These are phyloP conservation scores for Antheraea mylitta DNA, from an alignment of 1,140 invertebrate species.

Conservation along the genomic window DNA sequence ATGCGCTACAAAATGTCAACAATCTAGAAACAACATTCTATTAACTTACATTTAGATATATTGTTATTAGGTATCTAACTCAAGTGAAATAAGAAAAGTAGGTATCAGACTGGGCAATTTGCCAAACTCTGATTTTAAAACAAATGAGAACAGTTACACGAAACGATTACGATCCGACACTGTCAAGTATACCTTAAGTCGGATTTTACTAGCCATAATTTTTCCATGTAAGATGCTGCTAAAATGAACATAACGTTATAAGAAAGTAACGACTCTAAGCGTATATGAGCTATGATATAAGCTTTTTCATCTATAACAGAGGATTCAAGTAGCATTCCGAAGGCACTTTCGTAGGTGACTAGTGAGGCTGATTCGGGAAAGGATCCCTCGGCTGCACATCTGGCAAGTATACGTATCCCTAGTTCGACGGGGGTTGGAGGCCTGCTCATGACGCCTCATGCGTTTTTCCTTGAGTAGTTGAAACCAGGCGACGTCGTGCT, in stretches of 20 bases:
- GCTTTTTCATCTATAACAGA: no score
- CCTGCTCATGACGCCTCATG: no score
- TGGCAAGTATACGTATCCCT: no score
- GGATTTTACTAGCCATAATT: neutral
- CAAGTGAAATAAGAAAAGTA: conserved; percentile 7
- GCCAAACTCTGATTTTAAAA: conserved; percentile 28
- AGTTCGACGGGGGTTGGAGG: no score
- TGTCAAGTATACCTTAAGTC: neutral
- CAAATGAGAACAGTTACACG: conserved; percentile 15
- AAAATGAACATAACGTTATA: neutral
- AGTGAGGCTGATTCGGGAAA: no score
- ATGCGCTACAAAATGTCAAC: neutral
- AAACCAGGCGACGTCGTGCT: no score
- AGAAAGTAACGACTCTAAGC: no score
- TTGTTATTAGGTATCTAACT: neutral
- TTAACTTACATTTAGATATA: neutral
- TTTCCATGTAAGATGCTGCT: neutral
- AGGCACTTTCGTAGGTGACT: no score
- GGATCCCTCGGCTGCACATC: no score
- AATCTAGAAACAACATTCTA: neutral
- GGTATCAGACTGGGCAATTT: conserved; percentile 25
- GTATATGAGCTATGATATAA: no score
- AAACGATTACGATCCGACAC: conserved; percentile 12
- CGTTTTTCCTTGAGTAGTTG: no score
- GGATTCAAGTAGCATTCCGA: no score